These are phyloP conservation scores for Deroplatys truncata DNA, from an alignment of 2,888 invertebrate genomes.

Conservation along the genomic window DNA sequence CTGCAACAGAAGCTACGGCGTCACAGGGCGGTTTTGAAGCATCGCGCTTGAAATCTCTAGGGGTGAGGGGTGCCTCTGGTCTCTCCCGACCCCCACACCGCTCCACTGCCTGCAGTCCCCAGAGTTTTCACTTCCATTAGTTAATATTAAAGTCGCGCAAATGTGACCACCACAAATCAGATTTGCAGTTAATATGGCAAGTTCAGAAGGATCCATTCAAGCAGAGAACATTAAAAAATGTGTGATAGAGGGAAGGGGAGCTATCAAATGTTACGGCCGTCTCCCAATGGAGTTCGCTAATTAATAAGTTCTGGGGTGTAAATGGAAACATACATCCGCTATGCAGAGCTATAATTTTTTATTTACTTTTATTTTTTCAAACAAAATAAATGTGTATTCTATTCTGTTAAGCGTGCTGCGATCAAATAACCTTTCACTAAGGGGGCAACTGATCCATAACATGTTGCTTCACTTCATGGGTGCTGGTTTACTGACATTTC, in stretches of 20 bases:
- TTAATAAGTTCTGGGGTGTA: background rate
- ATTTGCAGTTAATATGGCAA: background rate
- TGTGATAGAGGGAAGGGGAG: background rate
- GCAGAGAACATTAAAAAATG: background rate
- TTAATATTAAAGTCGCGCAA: background rate
- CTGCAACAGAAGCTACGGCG: background rate
- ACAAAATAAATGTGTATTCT: background rate
- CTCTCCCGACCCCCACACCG: too few relatives aligned
- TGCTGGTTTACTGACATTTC: too few relatives aligned
- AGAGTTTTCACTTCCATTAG: background rate
- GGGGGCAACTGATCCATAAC: background rate
- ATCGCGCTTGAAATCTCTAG: background rate
- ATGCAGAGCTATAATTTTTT: background rate
- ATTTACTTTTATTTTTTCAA: background rate
- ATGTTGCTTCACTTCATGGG: too few relatives aligned
- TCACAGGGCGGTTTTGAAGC: background rate
- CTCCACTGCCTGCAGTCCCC: background rate
- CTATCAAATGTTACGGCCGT: background rate
- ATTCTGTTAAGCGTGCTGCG: background rate
- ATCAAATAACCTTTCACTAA: background rate
- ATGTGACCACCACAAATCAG: background rate
- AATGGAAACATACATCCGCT: background rate
- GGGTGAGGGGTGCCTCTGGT: background rate
- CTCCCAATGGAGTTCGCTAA: background rate
- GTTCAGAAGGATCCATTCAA: background rate